Percentiles rank a stretch among this genome's conserved stretches.
phyloP scores from a whole-genome alignment of 2,888 invertebrate species.

The Hydraecia micacea region DNA sequence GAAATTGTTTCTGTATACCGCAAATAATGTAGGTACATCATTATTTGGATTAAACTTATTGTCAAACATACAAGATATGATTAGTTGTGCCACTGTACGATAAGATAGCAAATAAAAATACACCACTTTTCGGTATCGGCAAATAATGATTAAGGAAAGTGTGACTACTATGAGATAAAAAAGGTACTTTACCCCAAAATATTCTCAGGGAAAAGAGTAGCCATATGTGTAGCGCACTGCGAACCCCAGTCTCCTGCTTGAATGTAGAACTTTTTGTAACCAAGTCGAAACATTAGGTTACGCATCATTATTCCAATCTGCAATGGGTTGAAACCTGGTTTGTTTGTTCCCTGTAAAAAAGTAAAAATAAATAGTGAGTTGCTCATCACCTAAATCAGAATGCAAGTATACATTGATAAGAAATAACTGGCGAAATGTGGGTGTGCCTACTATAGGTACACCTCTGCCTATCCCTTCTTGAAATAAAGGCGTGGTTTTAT shows the following conservation, averaged over 20 bases:
- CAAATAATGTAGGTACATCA: background rate
- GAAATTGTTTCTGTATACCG: slow-evolving; percentile 1
- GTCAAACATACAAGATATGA: slow-evolving; percentile 14
- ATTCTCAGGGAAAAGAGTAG: slow-evolving; percentile 91
- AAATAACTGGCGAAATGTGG: background rate
- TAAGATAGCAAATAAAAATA: slow-evolving; percentile 22
- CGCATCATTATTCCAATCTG: slow-evolving; percentile 91
- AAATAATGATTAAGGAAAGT: background rate
- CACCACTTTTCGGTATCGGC: background rate
- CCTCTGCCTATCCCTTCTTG: background rate
- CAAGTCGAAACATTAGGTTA: slow-evolving; percentile 93
- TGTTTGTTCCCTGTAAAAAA: slow-evolving; percentile 86
- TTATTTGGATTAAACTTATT: background rate
- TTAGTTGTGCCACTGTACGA: slow-evolving; percentile 13
- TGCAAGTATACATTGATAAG: background rate
- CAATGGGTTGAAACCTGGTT: slow-evolving; percentile 90
- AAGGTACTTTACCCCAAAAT: slow-evolving; percentile 82
- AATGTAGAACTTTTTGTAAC: slow-evolving; percentile 91
- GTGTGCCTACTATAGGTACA: background rate
- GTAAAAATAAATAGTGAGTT: background rate
- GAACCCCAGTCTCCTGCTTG: slow-evolving; percentile 96
- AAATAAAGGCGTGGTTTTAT: background rate
- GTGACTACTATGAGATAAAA: slow-evolving; percentile 7
- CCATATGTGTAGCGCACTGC: slow-evolving; percentile 90
- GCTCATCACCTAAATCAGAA: background rate